These are phyloP conservation scores for Anthoscopus minutus DNA, from an alignment of 2,113 vertebrate species.

Conservation along the genomic window DNA sequence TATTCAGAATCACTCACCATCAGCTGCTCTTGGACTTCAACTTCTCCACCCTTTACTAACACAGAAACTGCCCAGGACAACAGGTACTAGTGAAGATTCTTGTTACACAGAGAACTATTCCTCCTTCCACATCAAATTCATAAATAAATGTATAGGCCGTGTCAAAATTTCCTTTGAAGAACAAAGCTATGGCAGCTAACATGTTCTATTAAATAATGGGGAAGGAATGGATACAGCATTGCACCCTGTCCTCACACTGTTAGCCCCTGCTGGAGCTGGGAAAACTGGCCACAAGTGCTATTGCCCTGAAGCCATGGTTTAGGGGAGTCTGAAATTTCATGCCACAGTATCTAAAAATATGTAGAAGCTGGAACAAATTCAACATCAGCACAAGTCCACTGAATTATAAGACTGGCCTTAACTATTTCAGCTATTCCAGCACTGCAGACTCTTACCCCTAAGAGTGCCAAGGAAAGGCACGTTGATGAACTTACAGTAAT, in stretches of 20 bases:
- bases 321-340: not conserved
- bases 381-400: not conserved
- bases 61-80: not conserved
- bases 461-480: not conserved
- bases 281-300: not conserved
- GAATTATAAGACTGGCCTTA: not conserved
- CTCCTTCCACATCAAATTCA: not conserved
- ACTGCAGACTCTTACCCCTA: not conserved
- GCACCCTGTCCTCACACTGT: not conserved
- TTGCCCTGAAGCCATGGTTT: not conserved
- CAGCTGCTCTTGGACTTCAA: not conserved
- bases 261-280: not conserved
- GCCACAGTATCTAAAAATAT: conserved; percentile 6
- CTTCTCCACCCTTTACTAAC: not conserved
- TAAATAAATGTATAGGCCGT: not conserved
- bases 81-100: not conserved
- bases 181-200: not conserved
- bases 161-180: not conserved
- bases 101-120: not conserved
- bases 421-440: not conserved
- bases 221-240: not conserved
- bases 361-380: conserved; percentile 5
- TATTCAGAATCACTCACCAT: not conserved
- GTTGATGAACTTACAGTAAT: not conserved
- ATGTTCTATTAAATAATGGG: not conserved